Conservation (phyloP, 2,113 vertebrate species). For the Larimichthys polyactis region DNA sequence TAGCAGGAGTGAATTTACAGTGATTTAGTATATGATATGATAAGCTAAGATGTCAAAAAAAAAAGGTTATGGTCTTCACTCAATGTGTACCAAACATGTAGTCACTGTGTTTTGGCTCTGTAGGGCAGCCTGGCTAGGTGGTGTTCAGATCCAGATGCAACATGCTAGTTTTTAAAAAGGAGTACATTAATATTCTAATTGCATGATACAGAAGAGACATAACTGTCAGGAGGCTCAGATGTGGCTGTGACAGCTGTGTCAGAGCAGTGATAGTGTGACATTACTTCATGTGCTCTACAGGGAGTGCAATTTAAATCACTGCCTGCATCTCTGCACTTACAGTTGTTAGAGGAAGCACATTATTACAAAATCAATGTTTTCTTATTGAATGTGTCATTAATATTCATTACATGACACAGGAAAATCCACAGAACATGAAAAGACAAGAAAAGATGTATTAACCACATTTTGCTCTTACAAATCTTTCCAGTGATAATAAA, state of each 20-base stretch:
- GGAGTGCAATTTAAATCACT: constrained; percentile 13
- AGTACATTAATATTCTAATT: constrained; percentile 26
- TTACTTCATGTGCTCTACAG: background rate
- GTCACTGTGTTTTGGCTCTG: background rate
- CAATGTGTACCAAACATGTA: background rate
- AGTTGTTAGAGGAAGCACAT: background rate
- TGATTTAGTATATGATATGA: background rate
- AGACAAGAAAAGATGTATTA: background rate
- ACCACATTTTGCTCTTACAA: too few relatives aligned
- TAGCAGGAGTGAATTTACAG: background rate
- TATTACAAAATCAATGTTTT: background rate
- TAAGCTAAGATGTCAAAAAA: background rate
- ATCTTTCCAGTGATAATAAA: too few relatives aligned
- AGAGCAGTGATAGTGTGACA: background rate
- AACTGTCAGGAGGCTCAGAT: background rate
- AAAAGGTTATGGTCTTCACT: too few relatives aligned
- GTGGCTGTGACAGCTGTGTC: constrained; percentile 1
- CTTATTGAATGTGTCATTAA: background rate
- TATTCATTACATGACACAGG: background rate
- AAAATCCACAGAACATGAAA: background rate
- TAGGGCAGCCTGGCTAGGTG: background rate
- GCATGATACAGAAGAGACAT: background rate
- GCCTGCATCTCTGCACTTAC: background rate
- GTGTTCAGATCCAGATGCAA: constrained; percentile 6
- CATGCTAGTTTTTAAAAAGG: background rate